These are phyloP conservation scores for Pimephales promelas DNA, from an alignment of 2,113 vertebrate genomes.

Conservation along the genomic window DNA sequence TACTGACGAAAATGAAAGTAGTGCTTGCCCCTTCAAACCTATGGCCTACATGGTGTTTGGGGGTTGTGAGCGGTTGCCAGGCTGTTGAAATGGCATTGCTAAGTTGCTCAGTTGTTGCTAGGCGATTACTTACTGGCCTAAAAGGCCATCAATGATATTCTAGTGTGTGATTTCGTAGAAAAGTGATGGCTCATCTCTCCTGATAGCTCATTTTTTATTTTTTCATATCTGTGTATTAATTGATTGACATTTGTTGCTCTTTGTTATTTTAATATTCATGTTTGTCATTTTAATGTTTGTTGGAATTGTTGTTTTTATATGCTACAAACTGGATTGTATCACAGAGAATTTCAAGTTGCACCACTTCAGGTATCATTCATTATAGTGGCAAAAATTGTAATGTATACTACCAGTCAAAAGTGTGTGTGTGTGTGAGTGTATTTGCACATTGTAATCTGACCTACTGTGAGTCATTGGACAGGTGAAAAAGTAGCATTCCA, in stretches of 20 bases:
- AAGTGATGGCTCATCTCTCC: too few relatives aligned
- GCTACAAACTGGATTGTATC: too few relatives aligned
- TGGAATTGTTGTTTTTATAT: too few relatives aligned
- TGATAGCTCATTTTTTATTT: too few relatives aligned
- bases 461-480: background rate
- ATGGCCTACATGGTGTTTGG: background rate
- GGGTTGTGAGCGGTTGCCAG: background rate
- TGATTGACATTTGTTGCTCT: too few relatives aligned
- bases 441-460: background rate
- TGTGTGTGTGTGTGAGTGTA: background rate
- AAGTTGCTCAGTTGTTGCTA: background rate
- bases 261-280: too few relatives aligned
- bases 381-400: too few relatives aligned
- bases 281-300: too few relatives aligned
- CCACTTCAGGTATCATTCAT: too few relatives aligned
- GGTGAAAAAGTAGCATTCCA: background rate
- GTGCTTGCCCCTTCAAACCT: background rate
- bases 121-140: background rate
- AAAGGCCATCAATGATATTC: background rate
- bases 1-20: background rate
- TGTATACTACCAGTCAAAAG: too few relatives aligned
- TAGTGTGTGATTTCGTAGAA: background rate
- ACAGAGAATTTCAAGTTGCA: too few relatives aligned
- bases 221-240: too few relatives aligned
- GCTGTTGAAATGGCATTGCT: background rate